Conservation (phyloP, 2,113 vertebrate genomes). For the Gobiocypris rarus region DNA sequence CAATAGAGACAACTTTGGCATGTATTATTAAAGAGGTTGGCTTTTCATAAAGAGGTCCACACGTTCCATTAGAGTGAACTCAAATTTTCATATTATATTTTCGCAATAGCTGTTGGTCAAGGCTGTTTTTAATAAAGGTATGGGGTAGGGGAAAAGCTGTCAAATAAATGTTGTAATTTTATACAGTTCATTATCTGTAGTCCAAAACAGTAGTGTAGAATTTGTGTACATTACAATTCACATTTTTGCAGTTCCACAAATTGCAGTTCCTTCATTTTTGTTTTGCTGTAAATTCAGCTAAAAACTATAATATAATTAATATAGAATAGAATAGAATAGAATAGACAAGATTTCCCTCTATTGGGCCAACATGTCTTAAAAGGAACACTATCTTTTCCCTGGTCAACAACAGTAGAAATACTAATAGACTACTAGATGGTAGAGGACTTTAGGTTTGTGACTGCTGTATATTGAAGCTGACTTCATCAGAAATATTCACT, state of each 20-base stretch:
- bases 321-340: too few species aligned
- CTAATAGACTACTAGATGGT: too few species aligned
- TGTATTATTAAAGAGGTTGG: conserved; percentile 28
- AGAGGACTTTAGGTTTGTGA: not conserved
- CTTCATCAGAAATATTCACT: not conserved
- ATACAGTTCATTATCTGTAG: not conserved
- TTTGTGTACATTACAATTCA: not conserved
- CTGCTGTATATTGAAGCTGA: not conserved
- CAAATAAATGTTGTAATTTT: not conserved
- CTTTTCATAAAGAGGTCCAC: not conserved
- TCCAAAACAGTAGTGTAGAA: not conserved
- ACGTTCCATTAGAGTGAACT: not conserved
- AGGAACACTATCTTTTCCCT: too few species aligned
- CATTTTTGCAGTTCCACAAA: not conserved
- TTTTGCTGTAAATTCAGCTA: not conserved
- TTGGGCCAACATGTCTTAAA: too few species aligned
- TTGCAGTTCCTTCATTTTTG: not conserved
- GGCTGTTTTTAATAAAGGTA: too few species aligned
- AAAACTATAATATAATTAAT: not conserved
- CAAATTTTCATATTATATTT: not conserved
- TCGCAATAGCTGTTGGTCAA: not conserved
- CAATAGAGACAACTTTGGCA: conserved; percentile 27
- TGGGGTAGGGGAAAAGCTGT: too few species aligned
- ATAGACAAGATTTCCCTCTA: too few species aligned
- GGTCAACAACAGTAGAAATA: too few species aligned